Conservation (phyloP, 2,888 invertebrate species). For the Cecidostiba fungosa region DNA sequence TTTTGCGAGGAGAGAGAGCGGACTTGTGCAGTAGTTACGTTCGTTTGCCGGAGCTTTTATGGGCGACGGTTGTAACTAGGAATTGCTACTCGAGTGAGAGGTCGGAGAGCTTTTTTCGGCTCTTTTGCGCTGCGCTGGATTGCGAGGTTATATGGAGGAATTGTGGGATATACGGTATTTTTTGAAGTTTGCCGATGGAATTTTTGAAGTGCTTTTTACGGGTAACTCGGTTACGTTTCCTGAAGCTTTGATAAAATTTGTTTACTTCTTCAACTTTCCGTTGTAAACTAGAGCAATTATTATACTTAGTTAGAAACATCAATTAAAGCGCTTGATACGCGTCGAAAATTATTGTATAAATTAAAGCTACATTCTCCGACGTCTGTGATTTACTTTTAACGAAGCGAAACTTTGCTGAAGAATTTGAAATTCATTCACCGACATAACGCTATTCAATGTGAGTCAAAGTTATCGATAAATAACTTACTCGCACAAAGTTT, state of each 20-base stretch:
- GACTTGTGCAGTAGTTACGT: not conserved
- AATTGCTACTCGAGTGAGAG: not conserved
- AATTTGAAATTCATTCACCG: constrained; percentile 32
- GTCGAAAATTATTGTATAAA: too few species aligned
- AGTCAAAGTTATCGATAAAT: constrained; percentile 17
- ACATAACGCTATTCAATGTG: not conserved
- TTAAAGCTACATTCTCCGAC: not conserved
- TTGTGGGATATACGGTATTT: not conserved
- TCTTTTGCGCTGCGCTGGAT: not conserved
- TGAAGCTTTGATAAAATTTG: too few species aligned
- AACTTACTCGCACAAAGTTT: not conserved
- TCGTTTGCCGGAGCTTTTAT: constrained; percentile 4
- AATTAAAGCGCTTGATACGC: too few species aligned
- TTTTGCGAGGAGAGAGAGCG: not conserved
- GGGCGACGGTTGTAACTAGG: not conserved
- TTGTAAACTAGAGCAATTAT: too few species aligned
- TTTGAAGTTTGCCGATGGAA: not conserved
- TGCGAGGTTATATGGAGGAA: not conserved
- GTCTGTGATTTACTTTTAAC: not conserved
- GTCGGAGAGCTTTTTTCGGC: not conserved
- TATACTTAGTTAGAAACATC: too few species aligned
- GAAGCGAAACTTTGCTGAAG: not conserved
- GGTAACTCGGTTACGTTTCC: not conserved
- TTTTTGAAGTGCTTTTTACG: not conserved
- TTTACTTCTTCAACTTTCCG: too few species aligned